A percentile compares a stretch with the other conserved stretches of the same genome.
Conservation (phyloP, 2,113 vertebrate species). For the Plectropomus leopardus region DNA sequence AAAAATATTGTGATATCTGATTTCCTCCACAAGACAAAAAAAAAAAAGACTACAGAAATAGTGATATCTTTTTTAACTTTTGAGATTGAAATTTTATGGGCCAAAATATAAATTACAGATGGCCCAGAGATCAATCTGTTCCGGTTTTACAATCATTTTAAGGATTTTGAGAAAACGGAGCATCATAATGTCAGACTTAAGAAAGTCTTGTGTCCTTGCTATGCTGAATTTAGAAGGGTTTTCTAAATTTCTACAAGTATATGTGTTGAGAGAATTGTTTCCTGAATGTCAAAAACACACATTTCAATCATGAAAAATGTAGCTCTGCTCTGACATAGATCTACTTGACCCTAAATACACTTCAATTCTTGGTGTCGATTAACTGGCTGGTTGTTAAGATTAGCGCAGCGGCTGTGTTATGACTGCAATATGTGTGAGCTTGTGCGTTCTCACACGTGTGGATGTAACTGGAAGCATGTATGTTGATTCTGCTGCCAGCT, state of each 20-base stretch:
- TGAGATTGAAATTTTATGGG: not conserved
- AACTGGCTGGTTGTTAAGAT: constrained; percentile 51
- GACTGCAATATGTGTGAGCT: constrained; percentile 10
- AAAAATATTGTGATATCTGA: too few species aligned
- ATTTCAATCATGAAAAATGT: not conserved
- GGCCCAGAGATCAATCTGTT: not conserved
- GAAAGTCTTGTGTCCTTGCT: not conserved
- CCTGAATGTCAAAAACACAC: not conserved
- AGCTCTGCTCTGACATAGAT: not conserved
- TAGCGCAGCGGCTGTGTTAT: constrained; percentile 32
- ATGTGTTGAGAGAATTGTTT: not conserved
- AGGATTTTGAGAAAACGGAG: not conserved
- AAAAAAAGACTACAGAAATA: too few species aligned
- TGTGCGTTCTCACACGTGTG: constrained; percentile 6
- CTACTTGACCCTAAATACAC: constrained; percentile 16
- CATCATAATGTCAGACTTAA: not conserved
- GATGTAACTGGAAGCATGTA: not conserved
- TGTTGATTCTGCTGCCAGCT: constrained; percentile 17
- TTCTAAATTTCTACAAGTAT: not conserved
- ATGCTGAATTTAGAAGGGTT: not conserved
- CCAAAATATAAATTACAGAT: too few species aligned
- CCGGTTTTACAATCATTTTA: not conserved
- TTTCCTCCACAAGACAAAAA: not conserved
- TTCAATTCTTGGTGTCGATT: constrained; percentile 63
- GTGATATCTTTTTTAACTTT: not conserved